Evolutionary conservation across 2,113 vertebrate species (phyloP).

Genomic region (Tupaia tana): DNA sequence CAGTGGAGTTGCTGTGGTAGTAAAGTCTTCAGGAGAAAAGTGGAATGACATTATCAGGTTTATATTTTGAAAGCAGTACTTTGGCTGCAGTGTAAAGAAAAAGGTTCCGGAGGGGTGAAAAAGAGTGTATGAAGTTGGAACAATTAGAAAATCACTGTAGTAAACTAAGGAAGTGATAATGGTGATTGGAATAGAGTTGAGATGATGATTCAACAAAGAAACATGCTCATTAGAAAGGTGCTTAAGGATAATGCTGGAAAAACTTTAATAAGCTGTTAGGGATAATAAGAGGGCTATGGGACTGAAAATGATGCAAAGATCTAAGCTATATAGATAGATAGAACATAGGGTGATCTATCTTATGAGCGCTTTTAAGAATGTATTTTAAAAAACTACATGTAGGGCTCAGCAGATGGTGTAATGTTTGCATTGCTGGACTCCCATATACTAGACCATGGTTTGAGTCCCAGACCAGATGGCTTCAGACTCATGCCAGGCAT

Average conservation of each 20-base stretch:
- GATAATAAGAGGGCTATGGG: neutral
- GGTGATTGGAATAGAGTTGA: neutral
- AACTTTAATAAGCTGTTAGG: neutral
- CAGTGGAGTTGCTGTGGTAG: neutral
- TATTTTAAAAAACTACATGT: neutral
- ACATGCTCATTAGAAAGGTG: neutral
- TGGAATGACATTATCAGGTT: neutral
- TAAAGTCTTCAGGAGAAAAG: neutral
- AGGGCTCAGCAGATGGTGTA: no score
- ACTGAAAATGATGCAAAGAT: neutral
- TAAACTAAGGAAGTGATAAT: neutral
- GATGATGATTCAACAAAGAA: neutral
- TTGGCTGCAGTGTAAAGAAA: neutral
- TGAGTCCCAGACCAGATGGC: no score
- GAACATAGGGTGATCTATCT: neutral
- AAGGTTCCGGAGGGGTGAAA: neutral
- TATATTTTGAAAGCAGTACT: neutral
- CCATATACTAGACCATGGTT: no score
- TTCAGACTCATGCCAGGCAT: no score
- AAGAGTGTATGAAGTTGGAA: neutral
- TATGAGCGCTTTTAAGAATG: neutral
- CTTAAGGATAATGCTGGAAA: neutral
- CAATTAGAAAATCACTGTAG: neutral
- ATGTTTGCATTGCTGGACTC: no score
- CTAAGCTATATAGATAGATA: neutral